Base-by-base conservation (phyloP, 2,888 invertebrate genomes). In the Drosophila picticornis region DNA sequence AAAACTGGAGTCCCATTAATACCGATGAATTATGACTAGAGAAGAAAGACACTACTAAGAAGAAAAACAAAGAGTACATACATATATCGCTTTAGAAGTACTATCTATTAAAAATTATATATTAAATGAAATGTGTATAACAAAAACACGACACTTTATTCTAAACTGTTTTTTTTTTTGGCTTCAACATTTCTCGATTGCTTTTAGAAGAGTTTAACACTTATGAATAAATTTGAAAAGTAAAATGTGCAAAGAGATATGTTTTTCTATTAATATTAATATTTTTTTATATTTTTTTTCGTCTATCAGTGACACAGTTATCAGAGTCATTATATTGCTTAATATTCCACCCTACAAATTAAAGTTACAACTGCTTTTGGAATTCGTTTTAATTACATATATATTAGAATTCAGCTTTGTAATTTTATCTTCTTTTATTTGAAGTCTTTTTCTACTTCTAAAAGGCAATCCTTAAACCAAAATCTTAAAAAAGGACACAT, bases 81-180 rank as follows among this genome's bases (percentile, higher is more conserved):
- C 55, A 66, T 34, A 51, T 68, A 62, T 61, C 48, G 74, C 68
- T 74, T 78, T 61, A 65, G 53, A 65, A 50, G 31, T 22, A 51
- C 2, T 22, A 59, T 55, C 43, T 48, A 48, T 56, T 43, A 16
- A 68, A 66, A 60, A 57, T 63, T 48, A 68, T 59, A 68, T 56
- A 55, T 59, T 31, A 62, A 53, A 62, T 34, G 34, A 43, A 36
- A 27, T n/a, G 25, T 57, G 38, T 27, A 32, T 16, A 16, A 40
- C 4, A 22, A 56, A 60, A 58, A 29, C 10, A 32, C 27, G n/a
- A 40, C 5, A 22, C 27, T 9, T 19, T 10, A 57, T 22, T 56
- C n/a, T n/a, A 16, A 19, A 25, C 11, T 11, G 11, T 22, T 43
- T 56, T 27, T 11, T 4, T 25, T 25, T 25, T 25, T 19, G 2